Base-by-base conservation (phyloP, 2,113 vertebrate species). In the Phalacrocorax brasilianus region DNA sequence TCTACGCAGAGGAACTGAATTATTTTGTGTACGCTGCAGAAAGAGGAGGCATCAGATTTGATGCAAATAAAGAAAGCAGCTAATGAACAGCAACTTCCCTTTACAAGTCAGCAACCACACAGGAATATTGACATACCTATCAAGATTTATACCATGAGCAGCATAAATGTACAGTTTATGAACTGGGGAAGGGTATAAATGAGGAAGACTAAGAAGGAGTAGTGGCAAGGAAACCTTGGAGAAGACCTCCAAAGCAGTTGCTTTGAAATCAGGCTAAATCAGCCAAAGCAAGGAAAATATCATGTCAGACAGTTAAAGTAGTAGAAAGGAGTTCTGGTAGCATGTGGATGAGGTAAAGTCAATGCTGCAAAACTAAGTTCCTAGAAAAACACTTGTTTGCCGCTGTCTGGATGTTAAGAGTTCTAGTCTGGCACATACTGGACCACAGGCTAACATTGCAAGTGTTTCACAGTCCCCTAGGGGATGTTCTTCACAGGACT, bases 11-110 rank as follows among this genome's bases (percentile, higher is more conserved):
- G 26, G 24, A 93, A 55, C 65, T 67, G 72, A 84, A 86, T 80
- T 86, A 38, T 93, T 96, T 92, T 95, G 95, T 66, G 68, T 50
- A 44, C 4, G 7, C 59, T 86, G 86, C 94, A 92, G 79, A 93
- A 95, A 91, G 50, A 83, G n/a, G 15, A 88, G 30, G 50, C 67
- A 65, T 62, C 59, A 61, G 67, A 66, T 83, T 73, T 93, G 55
- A 85, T 86, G 90, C 79, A 81, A 95, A 40, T 71, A 83, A 62
- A 95, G 86, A 9, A 93, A 88, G 47, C 63, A 81, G 59, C 79
- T 92, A 93, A 86, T 77, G 85, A 95, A 88, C 55, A 92, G 79
- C 85, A 79, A 14, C 58, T 75, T 88, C 62, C 58, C 33, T 79
- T 72, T 84, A 61, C 30, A 95, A 95, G 85, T 88, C 83, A 82